Evolutionary conservation across 2,888 invertebrate genomes (phyloP).

Genomic region (Lasioglossum morio): DNA sequence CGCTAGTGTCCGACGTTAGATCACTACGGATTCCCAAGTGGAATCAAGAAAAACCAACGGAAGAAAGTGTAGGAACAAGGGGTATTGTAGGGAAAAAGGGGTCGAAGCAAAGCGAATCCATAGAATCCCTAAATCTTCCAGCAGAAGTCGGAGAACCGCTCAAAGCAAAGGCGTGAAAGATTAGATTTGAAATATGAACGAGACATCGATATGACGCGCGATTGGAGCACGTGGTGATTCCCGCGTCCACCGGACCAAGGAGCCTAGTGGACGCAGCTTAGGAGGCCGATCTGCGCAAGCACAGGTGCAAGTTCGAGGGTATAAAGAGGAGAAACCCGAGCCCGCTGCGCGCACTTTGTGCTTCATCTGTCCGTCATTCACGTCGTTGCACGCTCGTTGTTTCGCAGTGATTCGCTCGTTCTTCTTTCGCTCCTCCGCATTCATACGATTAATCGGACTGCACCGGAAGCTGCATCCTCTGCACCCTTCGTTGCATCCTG

Average conservation of each 20-base stretch:
- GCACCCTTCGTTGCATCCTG: neutral
- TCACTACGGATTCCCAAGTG: neutral
- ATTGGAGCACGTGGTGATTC: constrained; percentile 54
- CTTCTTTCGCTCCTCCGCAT: neutral
- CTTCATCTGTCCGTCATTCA: constrained; percentile 76
- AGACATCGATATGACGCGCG: constrained; percentile 27
- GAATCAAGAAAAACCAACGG: neutral
- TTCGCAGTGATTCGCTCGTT: constrained; percentile 17
- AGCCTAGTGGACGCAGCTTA: constrained; percentile 61
- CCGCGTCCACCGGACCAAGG: constrained; percentile 41
- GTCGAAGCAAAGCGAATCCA: neutral
- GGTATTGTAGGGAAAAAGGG: neutral
- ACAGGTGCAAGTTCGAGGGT: constrained; percentile 81
- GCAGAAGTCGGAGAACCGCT: neutral
- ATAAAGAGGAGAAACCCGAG: constrained; percentile 80
- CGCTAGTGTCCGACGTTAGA: neutral
- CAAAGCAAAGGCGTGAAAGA: constrained; percentile 13
- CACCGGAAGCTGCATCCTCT: constrained; percentile 1
- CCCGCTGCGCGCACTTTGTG: constrained; percentile 80
- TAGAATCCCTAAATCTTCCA: neutral
- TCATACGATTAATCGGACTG: constrained; percentile 1
- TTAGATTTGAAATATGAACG: constrained; percentile 23
- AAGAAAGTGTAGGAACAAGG: neutral
- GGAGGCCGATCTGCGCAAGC: constrained; percentile 78
- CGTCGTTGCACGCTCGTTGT: constrained; percentile 66